phyloP scores from a whole-genome alignment of 2,888 invertebrate genomes.

The Conistra vaccinii region DNA sequence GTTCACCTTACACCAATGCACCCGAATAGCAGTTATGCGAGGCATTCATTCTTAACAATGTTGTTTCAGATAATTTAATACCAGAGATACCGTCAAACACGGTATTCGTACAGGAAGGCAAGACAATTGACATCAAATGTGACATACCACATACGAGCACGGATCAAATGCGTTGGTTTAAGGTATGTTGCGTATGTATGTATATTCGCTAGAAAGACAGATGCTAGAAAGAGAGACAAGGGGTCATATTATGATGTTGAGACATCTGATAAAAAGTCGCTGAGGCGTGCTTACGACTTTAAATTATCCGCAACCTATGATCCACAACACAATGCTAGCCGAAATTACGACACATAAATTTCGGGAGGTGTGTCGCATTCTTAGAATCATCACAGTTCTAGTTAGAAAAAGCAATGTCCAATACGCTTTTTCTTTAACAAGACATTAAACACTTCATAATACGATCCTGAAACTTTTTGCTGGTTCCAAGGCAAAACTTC shows the following conservation, averaged over 20 bases:
- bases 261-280: neutral
- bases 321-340: no score
- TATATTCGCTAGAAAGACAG: neutral
- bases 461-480: neutral
- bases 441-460: neutral
- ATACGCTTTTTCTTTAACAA: no score
- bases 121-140: constrained; percentile 68
- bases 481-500: no score
- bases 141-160: constrained; percentile 64
- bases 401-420: no score
- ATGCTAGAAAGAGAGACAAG: no score
- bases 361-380: no score
- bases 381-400: no score
- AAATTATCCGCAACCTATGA: neutral
- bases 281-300: neutral
- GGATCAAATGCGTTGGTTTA: constrained; percentile 77
- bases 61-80: constrained; percentile 70
- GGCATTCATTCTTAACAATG: constrained; percentile 3
- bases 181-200: constrained; percentile 71
- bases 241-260: neutral
- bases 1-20: neutral
- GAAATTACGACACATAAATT: no score
- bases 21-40: neutral
- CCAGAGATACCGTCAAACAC: constrained; percentile 37
- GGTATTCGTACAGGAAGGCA: constrained; percentile 64